Evolutionary conservation across 2,797 vertebrate species (phyloP).

Genomic region (Melanotaenia nigrans): DNA sequence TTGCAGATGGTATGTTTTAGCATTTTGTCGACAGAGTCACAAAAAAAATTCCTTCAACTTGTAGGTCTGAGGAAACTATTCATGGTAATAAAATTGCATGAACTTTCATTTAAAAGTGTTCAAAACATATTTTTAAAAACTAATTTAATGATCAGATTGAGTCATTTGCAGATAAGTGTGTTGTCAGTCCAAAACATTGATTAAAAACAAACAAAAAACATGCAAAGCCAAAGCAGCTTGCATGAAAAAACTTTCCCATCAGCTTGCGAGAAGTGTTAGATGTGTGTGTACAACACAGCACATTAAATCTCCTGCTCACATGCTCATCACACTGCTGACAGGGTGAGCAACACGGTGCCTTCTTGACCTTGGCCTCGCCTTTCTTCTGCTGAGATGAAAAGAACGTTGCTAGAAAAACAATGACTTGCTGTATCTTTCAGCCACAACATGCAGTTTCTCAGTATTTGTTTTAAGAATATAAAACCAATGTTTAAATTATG

Average conservation of each 20-base stretch:
- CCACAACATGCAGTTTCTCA: not conserved
- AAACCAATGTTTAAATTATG: not conserved
- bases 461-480: constrained; percentile 18
- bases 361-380: constrained; percentile 41
- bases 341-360: constrained; percentile 21
- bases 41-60: not conserved
- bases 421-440: constrained; percentile 9
- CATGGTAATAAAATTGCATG: not conserved
- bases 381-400: constrained; percentile 25
- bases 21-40: constrained; percentile 9
- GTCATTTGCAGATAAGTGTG: constrained; percentile 23
- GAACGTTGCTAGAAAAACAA: constrained; percentile 56
- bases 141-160: not conserved
- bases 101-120: not conserved
- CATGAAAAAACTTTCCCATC: not conserved
- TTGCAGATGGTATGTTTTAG: constrained; percentile 1
- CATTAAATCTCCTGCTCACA: constrained; percentile 45
- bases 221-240: constrained; percentile 3
- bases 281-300: constrained; percentile 37
- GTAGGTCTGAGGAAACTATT: not conserved
- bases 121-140: not conserved
- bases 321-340: constrained; percentile 40
- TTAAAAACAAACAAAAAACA: constrained; percentile 1
- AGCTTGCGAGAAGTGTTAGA: constrained; percentile 31
- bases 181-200: not conserved